Evolutionary conservation across 2,797 vertebrate genomes (phyloP).

Genomic region (Neosilurus hyrtlii): DNA sequence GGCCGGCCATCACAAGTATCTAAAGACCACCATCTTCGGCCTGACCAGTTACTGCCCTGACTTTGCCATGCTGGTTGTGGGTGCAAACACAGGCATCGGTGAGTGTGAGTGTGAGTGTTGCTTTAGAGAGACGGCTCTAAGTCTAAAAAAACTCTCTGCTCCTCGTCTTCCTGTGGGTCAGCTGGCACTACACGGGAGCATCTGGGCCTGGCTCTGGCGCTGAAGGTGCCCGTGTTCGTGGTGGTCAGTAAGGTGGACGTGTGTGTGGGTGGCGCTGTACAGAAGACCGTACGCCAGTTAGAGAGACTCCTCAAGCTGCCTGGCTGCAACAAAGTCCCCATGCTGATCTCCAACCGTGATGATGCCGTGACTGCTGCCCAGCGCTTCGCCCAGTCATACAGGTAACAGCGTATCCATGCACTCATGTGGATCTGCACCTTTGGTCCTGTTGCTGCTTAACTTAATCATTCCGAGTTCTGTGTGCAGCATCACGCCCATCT

Average conservation of each 20-base stretch:
- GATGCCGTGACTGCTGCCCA: slow-evolving; percentile 94
- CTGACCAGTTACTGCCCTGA: slow-evolving; percentile 96
- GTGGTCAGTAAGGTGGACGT: slow-evolving; percentile 95
- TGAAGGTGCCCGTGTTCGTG: slow-evolving; percentile 96
- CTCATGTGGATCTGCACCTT: background rate
- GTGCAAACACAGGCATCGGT: slow-evolving; percentile 97
- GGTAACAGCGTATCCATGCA: slow-evolving; percentile 59
- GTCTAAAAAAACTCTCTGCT: background rate
- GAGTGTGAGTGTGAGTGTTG: slow-evolving; percentile 53
- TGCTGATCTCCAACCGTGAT: slow-evolving; percentile 82
- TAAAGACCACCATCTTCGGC: slow-evolving; percentile 96
- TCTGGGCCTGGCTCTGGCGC: slow-evolving; percentile 92
- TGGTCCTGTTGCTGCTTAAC: background rate
- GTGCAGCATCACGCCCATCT: slow-evolving; percentile 91
- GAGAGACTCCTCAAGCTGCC: slow-evolving; percentile 92
- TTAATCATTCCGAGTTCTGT: background rate
- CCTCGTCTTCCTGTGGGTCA: slow-evolving; percentile 53
- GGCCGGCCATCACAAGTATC: slow-evolving; percentile 95
- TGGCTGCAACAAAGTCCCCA: slow-evolving; percentile 92
- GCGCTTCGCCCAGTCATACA: slow-evolving; percentile 90
- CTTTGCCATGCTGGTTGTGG: slow-evolving; percentile 94
- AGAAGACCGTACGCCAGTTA: slow-evolving; percentile 90
- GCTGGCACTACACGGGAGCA: slow-evolving; percentile 94
- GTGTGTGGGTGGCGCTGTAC: slow-evolving; percentile 83
- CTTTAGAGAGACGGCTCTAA: too few species aligned